These are phyloP conservation scores for Thaumetopoea pityocampa DNA, from an alignment of 1,140 invertebrate genomes.

Conservation along the genomic window DNA sequence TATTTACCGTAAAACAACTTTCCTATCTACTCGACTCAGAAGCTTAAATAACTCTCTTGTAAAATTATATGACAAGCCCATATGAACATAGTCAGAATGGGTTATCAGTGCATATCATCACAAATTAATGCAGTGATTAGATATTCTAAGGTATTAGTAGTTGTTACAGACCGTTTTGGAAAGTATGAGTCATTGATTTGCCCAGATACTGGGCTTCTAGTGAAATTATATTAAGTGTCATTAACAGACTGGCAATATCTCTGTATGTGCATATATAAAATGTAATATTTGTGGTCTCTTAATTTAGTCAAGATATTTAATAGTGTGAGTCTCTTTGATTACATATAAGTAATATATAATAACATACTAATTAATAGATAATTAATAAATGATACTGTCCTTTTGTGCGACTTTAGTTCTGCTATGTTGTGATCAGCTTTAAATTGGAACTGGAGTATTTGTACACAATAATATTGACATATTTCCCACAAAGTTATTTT, in stretches of 20 bases:
- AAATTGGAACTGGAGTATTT: slow-evolving; percentile 71
- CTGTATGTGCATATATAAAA: slow-evolving; percentile 69
- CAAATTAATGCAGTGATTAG: slow-evolving; percentile 73
- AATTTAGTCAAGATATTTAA: slow-evolving; percentile 74
- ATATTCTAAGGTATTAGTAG: slow-evolving; percentile 75
- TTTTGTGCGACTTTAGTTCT: slow-evolving; percentile 70
- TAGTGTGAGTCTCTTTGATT: slow-evolving; percentile 72
- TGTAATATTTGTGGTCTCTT: slow-evolving; percentile 72
- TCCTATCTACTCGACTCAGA: slow-evolving; percentile 50
- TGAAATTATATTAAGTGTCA: slow-evolving; percentile 73
- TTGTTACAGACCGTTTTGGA: slow-evolving; percentile 72
- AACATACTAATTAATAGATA: slow-evolving; percentile 61
- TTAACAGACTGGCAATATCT: slow-evolving; percentile 74
- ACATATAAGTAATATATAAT: slow-evolving; percentile 64
- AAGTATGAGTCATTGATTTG: slow-evolving; percentile 66
- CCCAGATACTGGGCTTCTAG: slow-evolving; percentile 70
- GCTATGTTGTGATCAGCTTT: slow-evolving; percentile 73
- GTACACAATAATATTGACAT: slow-evolving; percentile 62
- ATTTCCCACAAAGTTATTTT: slow-evolving; percentile 73
- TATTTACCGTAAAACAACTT: slow-evolving; percentile 50
- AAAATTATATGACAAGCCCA: slow-evolving; percentile 47
- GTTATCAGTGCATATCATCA: slow-evolving; percentile 75
- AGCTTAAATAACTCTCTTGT: slow-evolving; percentile 49
- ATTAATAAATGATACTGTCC: slow-evolving; percentile 63
- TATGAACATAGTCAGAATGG: slow-evolving; percentile 56